Evolutionary conservation across 1,140 invertebrate species (phyloP).

Genomic region (Bombus pyrosoma): DNA sequence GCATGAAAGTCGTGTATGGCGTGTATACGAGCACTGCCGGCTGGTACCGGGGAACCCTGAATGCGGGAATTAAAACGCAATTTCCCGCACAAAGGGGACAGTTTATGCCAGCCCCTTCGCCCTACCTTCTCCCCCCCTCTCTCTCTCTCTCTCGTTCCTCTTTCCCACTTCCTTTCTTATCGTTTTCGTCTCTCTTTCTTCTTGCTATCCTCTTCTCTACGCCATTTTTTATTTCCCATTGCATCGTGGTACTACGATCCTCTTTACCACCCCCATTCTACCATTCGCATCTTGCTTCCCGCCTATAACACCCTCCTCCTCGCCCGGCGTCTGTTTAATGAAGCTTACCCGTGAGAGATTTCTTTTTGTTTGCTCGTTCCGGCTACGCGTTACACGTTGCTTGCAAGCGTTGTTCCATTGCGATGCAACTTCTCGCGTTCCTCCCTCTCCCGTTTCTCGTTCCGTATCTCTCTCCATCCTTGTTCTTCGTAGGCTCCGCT

Average conservation of each 20-base stretch:
- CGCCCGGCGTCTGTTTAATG: slow-evolving; percentile 75
- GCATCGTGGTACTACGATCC: not conserved
- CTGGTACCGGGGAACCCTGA: slow-evolving; percentile 70
- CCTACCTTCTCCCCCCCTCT: not conserved
- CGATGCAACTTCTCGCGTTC: slow-evolving; percentile 31
- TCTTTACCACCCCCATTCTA: not conserved
- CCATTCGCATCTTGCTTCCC: slow-evolving; percentile 10
- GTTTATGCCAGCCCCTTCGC: slow-evolving; percentile 77
- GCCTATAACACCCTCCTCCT: slow-evolving; percentile 50
- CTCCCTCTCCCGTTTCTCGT: not conserved
- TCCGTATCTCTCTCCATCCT: not conserved
- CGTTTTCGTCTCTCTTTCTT: not conserved
- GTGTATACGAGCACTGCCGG: slow-evolving; percentile 69
- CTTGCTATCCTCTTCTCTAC: not conserved
- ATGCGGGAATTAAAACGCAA: slow-evolving; percentile 83
- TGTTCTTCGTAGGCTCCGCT: not conserved
- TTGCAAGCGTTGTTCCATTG: slow-evolving; percentile 55
- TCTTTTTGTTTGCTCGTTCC: slow-evolving; percentile 69
- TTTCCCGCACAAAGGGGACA: slow-evolving; percentile 81
- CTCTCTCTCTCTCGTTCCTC: not conserved
- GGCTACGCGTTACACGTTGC: slow-evolving; percentile 53
- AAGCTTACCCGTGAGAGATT: slow-evolving; percentile 75
- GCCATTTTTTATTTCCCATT: not conserved
- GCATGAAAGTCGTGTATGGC: slow-evolving; percentile 74
- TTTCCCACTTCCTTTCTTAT: not conserved